Conservation (phyloP, 2,888 invertebrate species). For the Gandaritis pyraliata region DNA sequence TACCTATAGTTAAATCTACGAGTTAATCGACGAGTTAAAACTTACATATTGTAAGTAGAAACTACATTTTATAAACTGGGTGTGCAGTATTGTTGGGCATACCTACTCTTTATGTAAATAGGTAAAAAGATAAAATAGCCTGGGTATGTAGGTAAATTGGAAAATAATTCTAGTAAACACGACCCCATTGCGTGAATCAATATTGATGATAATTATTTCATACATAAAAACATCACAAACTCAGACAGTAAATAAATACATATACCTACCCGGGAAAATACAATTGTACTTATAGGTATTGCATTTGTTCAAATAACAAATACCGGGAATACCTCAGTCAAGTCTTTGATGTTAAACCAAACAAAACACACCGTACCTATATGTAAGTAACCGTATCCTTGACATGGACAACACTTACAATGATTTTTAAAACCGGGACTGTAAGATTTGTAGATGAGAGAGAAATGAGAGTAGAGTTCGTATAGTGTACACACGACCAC, state of each 20-base stretch:
- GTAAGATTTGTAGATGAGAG: background rate
- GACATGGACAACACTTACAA: background rate
- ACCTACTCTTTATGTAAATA: too few relatives aligned
- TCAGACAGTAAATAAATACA: background rate
- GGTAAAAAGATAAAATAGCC: too few relatives aligned
- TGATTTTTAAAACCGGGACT: background rate
- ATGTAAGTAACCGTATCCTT: background rate
- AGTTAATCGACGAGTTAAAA: too few relatives aligned
- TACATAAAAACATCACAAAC: conserved; percentile 1
- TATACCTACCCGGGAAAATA: background rate
- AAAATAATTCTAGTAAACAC: too few relatives aligned
- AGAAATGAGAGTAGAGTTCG: too few relatives aligned
- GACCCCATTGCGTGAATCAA: background rate
- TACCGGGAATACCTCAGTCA: background rate
- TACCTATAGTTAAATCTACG: too few relatives aligned
- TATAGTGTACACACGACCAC: too few relatives aligned
- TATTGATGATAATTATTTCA: background rate
- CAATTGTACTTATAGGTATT: background rate
- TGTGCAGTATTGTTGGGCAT: too few relatives aligned
- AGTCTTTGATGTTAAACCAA: background rate
- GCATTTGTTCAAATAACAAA: conserved; percentile 2
- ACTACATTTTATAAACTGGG: too few relatives aligned
- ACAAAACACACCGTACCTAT: background rate
- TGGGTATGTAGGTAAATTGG: too few relatives aligned
- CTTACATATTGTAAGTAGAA: too few relatives aligned